Conservation (phyloP, 1,140 invertebrate genomes). For the Anthonomus grandis region DNA sequence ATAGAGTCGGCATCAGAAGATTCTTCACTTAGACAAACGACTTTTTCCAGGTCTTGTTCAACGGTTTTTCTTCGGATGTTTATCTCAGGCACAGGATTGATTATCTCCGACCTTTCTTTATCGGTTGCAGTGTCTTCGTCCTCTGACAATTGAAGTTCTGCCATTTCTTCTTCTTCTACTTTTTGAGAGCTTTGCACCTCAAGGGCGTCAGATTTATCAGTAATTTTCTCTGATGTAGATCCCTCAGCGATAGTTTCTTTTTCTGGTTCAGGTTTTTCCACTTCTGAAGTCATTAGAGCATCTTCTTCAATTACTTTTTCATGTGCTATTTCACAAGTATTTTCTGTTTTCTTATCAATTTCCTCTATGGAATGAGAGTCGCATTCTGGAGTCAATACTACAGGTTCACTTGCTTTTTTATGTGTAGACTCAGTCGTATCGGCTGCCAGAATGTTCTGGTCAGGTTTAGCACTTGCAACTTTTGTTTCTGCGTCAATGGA, state of each 20-base stretch:
- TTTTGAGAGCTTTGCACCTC: neutral
- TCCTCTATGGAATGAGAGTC: neutral
- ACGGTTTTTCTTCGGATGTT: conserved; percentile 22
- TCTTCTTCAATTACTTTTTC: neutral
- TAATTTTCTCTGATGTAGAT: neutral
- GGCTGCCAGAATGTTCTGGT: no score
- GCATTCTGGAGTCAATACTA: no score
- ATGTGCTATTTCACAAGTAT: neutral
- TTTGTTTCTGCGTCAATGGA: no score
- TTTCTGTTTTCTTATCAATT: neutral
- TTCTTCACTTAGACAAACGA: conserved; percentile 26
- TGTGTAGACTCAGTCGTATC: no score
- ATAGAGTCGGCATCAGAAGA: conserved; percentile 18
- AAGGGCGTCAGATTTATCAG: neutral
- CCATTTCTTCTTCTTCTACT: neutral
- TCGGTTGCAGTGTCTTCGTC: neutral
- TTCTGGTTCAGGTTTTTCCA: neutral
- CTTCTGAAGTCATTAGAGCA: neutral
- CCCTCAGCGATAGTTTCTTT: neutral
- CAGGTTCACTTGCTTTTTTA: no score
- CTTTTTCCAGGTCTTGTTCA: conserved; percentile 23
- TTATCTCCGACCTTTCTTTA: neutral
- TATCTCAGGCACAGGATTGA: conserved; percentile 8
- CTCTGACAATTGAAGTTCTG: neutral
- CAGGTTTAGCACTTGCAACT: no score